A percentile compares a stretch with the other conserved stretches of the same genome.
These are phyloP conservation scores for Pan troglodytes DNA, from an alignment of 2,113 vertebrate genomes.

Conservation along the genomic window NHGRI_mPanTro3-v2.1_pri NC_072418.2:14545501-14546000, in stretches of 20 bases:
- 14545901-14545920: neutral
- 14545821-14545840: neutral
- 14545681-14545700: neutral
- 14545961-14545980: neutral
- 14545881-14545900: neutral
- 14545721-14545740: neutral
- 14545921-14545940: neutral
- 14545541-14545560: too few relatives aligned
- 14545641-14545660: neutral
- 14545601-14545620: too few relatives aligned
- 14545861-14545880: neutral
- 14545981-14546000: neutral
- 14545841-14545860: neutral
- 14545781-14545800: neutral
- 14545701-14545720: neutral
- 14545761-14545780: neutral
- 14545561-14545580: too few relatives aligned
- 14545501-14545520: fast-evolving
- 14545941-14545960: neutral
- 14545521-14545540: too few relatives aligned
- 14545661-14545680: neutral
- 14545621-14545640: too few relatives aligned
- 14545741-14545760: neutral
- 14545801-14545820: neutral
- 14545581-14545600: too few relatives aligned